A percentile compares a stretch with the other conserved stretches of the same genome.
Conservation (phyloP, 2,113 vertebrate genomes). For the Laterallus jamaicensis region DNA sequence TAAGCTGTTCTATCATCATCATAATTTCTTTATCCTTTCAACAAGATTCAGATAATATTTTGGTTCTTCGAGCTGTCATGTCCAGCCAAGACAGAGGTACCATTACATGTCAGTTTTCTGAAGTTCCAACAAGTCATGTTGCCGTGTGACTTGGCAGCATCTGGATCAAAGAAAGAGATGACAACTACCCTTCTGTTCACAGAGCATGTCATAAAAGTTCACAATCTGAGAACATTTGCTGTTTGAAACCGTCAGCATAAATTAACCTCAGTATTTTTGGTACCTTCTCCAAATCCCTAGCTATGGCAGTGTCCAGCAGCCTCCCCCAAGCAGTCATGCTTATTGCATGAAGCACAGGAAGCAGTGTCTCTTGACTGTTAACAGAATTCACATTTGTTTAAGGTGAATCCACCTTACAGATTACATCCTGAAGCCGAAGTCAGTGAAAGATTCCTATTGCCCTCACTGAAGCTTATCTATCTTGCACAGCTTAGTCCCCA, state of each 20-base stretch:
- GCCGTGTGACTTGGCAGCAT: neutral
- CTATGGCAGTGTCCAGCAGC: neutral
- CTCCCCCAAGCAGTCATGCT: neutral
- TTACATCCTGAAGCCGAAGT: neutral
- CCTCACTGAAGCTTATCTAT: neutral
- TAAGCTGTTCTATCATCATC: neutral
- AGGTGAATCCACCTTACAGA: neutral
- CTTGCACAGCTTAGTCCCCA: neutral
- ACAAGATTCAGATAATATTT: neutral
- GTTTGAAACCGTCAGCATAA: neutral
- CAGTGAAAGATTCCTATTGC: neutral
- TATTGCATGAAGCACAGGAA: neutral
- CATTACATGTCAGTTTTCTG: neutral
- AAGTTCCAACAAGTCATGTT: neutral
- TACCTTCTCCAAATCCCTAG: neutral
- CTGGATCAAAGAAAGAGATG: neutral
- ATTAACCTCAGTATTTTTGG: neutral
- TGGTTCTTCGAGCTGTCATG: fast-evolving
- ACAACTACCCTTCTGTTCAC: neutral
- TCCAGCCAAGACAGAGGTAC: neutral
- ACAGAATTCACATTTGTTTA: neutral
- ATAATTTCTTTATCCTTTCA: neutral
- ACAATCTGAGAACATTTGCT: neutral
- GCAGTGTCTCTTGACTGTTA: neutral
- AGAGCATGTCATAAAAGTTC: neutral